A percentile compares a stretch with the other conserved stretches of the same genome.
These are phyloP conservation scores for Trichonephila clavipes DNA, from an alignment of 1,140 invertebrate genomes.

Conservation along the genomic window DNA sequence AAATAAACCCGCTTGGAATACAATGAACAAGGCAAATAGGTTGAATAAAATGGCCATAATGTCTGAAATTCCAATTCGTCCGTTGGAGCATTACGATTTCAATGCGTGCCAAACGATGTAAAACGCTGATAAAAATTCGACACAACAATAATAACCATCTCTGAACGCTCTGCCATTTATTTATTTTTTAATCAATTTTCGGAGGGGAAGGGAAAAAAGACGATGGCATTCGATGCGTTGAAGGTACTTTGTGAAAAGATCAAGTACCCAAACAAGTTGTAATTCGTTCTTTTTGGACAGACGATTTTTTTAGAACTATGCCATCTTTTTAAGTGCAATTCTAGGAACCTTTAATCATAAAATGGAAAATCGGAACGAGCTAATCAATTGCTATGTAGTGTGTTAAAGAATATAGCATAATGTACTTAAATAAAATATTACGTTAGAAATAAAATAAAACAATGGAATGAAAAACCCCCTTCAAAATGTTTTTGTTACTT, in stretches of 20 bases:
- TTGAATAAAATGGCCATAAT: slow-evolving; percentile 50
- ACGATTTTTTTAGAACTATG: not conserved
- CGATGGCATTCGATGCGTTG: slow-evolving; percentile 3
- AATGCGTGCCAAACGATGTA: slow-evolving; percentile 15
- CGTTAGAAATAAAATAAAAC: too few species aligned
- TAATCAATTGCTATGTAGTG: too few species aligned
- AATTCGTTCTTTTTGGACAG: not conserved
- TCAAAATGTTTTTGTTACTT: too few species aligned
- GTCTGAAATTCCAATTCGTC: slow-evolving; percentile 53
- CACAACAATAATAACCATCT: slow-evolving; percentile 17
- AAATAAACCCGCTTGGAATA: slow-evolving; percentile 15
- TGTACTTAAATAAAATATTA: too few species aligned
- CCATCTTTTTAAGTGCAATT: not conserved
- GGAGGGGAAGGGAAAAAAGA: not conserved
- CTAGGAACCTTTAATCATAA: too few species aligned
- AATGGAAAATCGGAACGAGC: too few species aligned
- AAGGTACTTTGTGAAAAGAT: slow-evolving; percentile 22
- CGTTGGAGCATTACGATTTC: slow-evolving; percentile 38
- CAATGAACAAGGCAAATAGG: slow-evolving; percentile 42
- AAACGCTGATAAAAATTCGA: slow-evolving; percentile 42
- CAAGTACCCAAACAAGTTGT: not conserved
- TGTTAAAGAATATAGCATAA: too few species aligned
- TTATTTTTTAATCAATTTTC: slow-evolving; percentile 25
- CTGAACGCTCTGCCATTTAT: not conserved
- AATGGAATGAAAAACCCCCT: too few species aligned